These are phyloP conservation scores for Centruroides sculpturatus DNA, from an alignment of 1,140 invertebrate genomes.

Conservation along the genomic window DNA sequence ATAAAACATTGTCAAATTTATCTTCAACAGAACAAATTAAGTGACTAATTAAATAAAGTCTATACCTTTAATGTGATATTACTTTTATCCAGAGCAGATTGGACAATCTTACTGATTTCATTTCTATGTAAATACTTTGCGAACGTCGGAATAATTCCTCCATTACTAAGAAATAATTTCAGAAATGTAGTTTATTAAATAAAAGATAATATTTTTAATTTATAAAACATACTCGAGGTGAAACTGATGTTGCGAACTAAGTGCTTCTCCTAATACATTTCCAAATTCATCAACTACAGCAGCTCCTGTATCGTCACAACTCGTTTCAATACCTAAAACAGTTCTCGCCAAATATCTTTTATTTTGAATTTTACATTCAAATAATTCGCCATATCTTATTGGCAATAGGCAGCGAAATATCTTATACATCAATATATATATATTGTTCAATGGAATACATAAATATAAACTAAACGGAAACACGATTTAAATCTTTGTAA, in stretches of 20 bases:
- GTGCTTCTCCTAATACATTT: constrained; percentile 58
- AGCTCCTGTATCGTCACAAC: constrained; percentile 92
- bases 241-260: constrained; percentile 54
- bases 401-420: too few relatives aligned
- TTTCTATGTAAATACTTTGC: constrained; percentile 64
- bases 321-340: constrained; percentile 88
- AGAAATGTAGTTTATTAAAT: neutral
- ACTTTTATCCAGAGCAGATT: constrained; percentile 42
- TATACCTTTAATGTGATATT: constrained; percentile 2
- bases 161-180: constrained; percentile 44
- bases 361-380: too few relatives aligned
- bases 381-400: too few relatives aligned
- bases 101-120: constrained; percentile 59
- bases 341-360: neutral
- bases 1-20: too few relatives aligned
- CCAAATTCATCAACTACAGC: constrained; percentile 61
- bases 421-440: too few relatives aligned
- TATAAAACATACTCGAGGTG: constrained; percentile 47
- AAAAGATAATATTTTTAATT: too few relatives aligned
- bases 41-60: too few relatives aligned
- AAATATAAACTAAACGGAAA: too few relatives aligned
- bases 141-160: constrained; percentile 77
- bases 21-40: too few relatives aligned
- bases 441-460: too few relatives aligned
- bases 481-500: too few relatives aligned